Evolutionary conservation across 92 coral and sea anemone species (phyloP).

Genomic region (Zoanthus gigantus): DNA sequence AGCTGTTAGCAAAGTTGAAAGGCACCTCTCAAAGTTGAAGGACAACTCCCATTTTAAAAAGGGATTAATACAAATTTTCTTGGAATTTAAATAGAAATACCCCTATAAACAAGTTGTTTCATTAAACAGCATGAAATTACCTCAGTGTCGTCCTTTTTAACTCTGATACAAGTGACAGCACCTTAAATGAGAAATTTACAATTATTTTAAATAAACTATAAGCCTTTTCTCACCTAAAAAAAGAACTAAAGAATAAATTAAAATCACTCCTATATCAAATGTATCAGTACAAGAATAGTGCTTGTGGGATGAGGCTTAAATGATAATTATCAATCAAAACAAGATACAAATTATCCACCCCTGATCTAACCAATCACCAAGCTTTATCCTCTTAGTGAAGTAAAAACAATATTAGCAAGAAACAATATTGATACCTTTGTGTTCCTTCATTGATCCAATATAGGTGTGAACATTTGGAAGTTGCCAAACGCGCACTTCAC

Average conservation of each 20-base stretch:
- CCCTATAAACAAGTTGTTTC: background rate
- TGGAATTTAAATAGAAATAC: background rate
- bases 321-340: no score
- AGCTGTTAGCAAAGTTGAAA: no score
- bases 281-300: background rate
- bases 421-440: slow-evolving; percentile 75
- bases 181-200: slow-evolving; percentile 60
- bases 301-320: no score
- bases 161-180: slow-evolving; percentile 89
- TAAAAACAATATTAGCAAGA: background rate
- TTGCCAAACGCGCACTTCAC: slow-evolving; percentile 96
- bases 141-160: slow-evolving; percentile 82
- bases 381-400: no score
- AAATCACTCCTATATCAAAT: background rate
- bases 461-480: slow-evolving; percentile 53
- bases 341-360: no score
- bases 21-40: no score
- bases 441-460: slow-evolving; percentile 86
- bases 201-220: background rate
- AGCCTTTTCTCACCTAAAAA: background rate
- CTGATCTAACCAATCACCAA: no score
- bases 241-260: background rate
- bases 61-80: no score
- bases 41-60: no score
- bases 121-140: slow-evolving; percentile 28